phyloP scores from a whole-genome alignment of 2,797 vertebrate genomes.

The Hemitrygon akajei region DNA sequence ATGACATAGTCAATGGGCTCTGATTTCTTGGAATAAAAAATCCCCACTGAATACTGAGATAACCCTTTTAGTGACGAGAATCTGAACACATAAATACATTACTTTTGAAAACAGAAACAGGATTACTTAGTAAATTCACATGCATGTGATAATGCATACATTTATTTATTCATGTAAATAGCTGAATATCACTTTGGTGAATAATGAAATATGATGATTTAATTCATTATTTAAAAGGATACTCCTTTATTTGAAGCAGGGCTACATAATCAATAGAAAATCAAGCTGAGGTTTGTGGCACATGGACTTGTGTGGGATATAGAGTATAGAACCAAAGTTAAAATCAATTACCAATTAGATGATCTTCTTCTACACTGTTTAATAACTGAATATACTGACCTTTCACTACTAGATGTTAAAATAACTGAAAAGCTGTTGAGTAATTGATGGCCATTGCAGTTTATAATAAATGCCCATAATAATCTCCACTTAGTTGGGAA shows the following conservation, averaged over 20 bases:
- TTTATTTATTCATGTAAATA: not conserved
- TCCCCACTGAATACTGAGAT: not conserved
- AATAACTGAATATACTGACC: not conserved
- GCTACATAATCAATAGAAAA: not conserved
- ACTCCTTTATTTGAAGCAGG: not conserved
- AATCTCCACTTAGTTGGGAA: not conserved
- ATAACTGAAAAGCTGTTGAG: not conserved
- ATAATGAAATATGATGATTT: not conserved
- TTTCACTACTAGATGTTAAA: not conserved
- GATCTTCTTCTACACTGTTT: not conserved
- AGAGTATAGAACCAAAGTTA: not conserved
- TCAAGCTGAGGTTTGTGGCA: not conserved
- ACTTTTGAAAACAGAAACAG: not conserved
- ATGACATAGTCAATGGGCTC: not conserved
- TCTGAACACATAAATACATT: not conserved
- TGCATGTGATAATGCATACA: not conserved
- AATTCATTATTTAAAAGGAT: not conserved
- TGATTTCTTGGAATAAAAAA: not conserved
- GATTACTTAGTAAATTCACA: not conserved
- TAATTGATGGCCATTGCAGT: not conserved
- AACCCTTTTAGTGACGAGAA: not conserved
- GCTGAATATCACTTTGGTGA: not conserved
- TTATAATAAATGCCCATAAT: not conserved
- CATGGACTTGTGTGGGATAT: not conserved
- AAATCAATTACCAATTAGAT: not conserved